Base-by-base conservation (phyloP, 2,113 vertebrate species). In the Epinephelus moara region DNA sequence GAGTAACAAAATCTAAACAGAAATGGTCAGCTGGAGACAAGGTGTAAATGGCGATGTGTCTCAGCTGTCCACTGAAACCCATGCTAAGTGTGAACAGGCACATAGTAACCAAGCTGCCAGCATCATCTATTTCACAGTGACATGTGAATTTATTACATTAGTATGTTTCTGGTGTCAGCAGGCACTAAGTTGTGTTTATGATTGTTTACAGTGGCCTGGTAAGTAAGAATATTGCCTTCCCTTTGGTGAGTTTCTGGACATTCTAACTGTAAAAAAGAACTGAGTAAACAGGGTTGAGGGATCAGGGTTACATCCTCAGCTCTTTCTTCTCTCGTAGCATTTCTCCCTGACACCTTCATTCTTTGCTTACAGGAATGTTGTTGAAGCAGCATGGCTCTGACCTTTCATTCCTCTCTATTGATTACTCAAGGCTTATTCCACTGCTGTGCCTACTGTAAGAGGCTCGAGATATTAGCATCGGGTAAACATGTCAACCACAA, bases 341-440 rank as follows among this genome's bases (percentile, higher is more conserved):
- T 67, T 75, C 40, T 62, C 18, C 53, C 66, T 47, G 53, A 82
- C 63, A 53, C 45, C 63, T 57, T 61, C 73, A 21, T 23, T 74
- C n/a, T 68, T 21, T 68, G 59, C 63, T 85, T 68, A 78, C 72
- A 82, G 70, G 62, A 80, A 80, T 82, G 85, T 21, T 79, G 67
- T 72, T 55, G 75, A 87, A 78, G 77, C 84, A 70, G 63, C 53
- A 27, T 4, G 21, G 14, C 60, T 76, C 56, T 85, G 83, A 84
- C 80, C 79, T 84, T 88, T 87, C n/a, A 56, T 80, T 89, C 57
- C 33, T 73, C 37, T 10, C 63, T 81, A 89, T 88, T 86, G 76
- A 88, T 90, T 70, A 86, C 19, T 30, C 30, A 14, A 50, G 47
- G 45, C 66, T 78, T 47, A 73, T 73, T 78, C 55, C 45, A 25